A percentile compares a stretch with the other conserved stretches of the same genome.
Evolutionary conservation across 2,888 invertebrate species (phyloP).

Genomic region (Galeruca laticollis): DNA sequence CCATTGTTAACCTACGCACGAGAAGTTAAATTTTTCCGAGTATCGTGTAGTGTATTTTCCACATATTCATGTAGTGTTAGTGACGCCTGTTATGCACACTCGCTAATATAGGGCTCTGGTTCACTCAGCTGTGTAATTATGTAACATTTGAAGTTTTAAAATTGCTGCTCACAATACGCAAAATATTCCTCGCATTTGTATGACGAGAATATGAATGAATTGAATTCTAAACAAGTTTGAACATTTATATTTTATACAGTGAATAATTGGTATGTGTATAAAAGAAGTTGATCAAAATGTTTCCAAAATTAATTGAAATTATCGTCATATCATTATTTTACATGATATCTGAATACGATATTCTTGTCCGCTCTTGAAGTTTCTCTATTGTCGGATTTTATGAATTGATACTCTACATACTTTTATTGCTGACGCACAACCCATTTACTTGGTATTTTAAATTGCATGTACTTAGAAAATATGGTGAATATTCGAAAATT

Average conservation of each 20-base stretch:
- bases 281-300: background rate
- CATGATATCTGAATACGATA: too few species aligned
- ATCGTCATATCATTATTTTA: too few species aligned
- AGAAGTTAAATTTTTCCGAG: slow-evolving; percentile 15
- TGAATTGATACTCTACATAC: too few species aligned
- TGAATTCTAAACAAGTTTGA: slow-evolving; percentile 1
- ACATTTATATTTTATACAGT: background rate
- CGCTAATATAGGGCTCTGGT: slow-evolving; percentile 14
- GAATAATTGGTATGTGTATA: background rate
- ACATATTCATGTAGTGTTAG: slow-evolving; percentile 23
- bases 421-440: too few species aligned
- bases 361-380: too few species aligned
- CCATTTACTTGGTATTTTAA: too few species aligned
- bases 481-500: too few species aligned
- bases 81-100: slow-evolving; percentile 32
- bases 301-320: too few species aligned
- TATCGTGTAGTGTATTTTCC: slow-evolving; percentile 21
- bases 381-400: too few species aligned
- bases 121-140: slow-evolving; percentile 33
- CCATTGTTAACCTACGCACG: slow-evolving; percentile 5
- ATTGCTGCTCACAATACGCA: slow-evolving; percentile 39
- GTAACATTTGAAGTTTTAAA: slow-evolving; percentile 40
- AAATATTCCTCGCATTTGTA: slow-evolving; percentile 27
- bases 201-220: slow-evolving; percentile 38
- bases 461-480: too few species aligned